These are phyloP conservation scores for Germaria angustata DNA, from an alignment of 2,888 invertebrate genomes.

Conservation along the genomic window DNA sequence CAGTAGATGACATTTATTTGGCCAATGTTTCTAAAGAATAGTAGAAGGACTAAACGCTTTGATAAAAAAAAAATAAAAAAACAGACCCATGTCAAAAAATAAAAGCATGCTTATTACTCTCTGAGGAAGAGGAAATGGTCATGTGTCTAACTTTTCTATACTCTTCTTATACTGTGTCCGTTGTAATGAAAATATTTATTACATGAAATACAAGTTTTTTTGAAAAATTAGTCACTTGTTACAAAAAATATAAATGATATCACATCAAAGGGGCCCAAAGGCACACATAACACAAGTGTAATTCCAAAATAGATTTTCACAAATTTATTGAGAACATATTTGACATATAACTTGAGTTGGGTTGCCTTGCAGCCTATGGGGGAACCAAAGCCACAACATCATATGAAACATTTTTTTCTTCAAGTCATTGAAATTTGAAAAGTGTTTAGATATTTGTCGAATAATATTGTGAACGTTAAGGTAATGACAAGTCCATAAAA, in stretches of 20 bases:
- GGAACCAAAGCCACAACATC: neutral
- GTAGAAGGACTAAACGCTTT: no score
- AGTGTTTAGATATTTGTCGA: conserved; percentile 30
- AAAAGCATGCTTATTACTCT: no score
- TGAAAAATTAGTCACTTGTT: neutral
- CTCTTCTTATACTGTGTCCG: no score
- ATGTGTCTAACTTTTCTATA: no score
- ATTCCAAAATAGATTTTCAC: neutral
- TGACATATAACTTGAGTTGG: conserved; percentile 32
- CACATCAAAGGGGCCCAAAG: neutral
- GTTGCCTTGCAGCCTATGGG: neutral
- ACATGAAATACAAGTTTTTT: no score
- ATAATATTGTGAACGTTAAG: conserved; percentile 1
- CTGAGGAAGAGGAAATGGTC: no score
- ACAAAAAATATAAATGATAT: neutral
- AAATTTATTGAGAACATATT: conserved; percentile 12
- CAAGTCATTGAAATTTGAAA: conserved; percentile 8
- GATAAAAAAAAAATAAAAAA: no score
- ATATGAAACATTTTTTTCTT: neutral
- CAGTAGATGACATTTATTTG: no score
- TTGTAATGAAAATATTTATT: no score
- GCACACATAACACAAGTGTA: neutral
- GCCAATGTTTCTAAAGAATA: no score
- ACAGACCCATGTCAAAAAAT: no score
- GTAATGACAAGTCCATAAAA: conserved; percentile 4